Base-by-base conservation (phyloP, 2,113 vertebrate genomes). In the Catharus fuscescens region DNA sequence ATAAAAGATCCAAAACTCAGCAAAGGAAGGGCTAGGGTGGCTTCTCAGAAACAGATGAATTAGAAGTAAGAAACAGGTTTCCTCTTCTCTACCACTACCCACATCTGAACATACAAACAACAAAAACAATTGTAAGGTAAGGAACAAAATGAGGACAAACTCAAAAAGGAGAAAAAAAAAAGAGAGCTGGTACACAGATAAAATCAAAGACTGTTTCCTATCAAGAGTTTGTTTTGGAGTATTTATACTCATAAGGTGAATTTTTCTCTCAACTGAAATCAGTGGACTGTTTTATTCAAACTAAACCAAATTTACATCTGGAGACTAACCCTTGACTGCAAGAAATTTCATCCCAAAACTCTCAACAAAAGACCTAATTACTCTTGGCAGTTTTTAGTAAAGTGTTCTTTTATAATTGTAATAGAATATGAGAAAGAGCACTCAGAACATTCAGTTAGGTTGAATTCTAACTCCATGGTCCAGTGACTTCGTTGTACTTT, bases 71-170 rank as follows among this genome's bases (percentile, higher is more conserved):
- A 95, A 86, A 80, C 82, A 96, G 23, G 70, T 83, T 98, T 98
- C 97, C 96, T 97, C 80, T 96, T 94, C 94, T 92, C 77, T 85
- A 91, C 97, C 94, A 91, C 96, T 97, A 97, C 96, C 97, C 98
- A 98, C 97, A 98, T 98, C 97, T 97, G 91, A 98, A 96, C 91
- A 93, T 89, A 95, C 94, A 97, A 88, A 94, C 82, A 97, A 96
- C 94, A 95, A 83, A 80, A 94, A 94, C 42, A 90, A 94, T 93
- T 95, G 88, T 97, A 88, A 90, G 91, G 84, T 86, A 94, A 92
- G 91, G 92, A 96, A 96, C 94, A 97, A 97, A 97, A 96, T 92
- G 96, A 59, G 84, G 96, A 96, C 94, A 96, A 94, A 95, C 79
- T 92, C 12, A 89, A 72, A 71, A 78, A 85, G 48, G 50, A 85